Evolutionary conservation across 1,140 invertebrate species (phyloP), one percentile per base, ranked within the genome.

Genomic region (Drosophila sechellia): DNA sequence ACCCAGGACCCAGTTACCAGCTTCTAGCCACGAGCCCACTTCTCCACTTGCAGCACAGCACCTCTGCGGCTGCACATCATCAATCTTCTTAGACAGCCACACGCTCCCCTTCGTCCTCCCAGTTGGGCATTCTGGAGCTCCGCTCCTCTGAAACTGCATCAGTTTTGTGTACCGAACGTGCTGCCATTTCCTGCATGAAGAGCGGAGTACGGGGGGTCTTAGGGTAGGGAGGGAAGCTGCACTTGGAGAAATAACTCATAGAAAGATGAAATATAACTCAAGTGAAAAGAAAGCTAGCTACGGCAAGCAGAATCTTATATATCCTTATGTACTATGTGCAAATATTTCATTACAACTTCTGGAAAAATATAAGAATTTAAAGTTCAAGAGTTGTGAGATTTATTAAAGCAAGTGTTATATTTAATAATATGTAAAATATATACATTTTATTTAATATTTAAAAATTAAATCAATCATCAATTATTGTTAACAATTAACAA

Each of bases 51-150:
- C 68, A 39, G 58, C 69, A 77, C 75, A 43, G 58, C 69, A 77
- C 64, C 76, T 80, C 68, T 70, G 53, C 46, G 81, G 66, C 83
- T 87, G 72, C 83, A 86, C 84, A 87, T 87, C 83, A 87, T 87
- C 83, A 87, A 87, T 87, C 83, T 87, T 87, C 83, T 87, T 83
- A 87, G 83, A 86, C 83, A 86, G 71, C 65, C 70, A 50, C 81
- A 78, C 63, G 60, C 39, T 75, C 45, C 27, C n/a, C 8, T 17
- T 5, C 25, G n/a, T 27, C 48, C 10, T 27, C 50, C 31, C 27
- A 68, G 39, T 46, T 8, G 40, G 48, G 56, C 60, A 27, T 34
- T 63, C 31, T 8, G 20, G 46, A 31, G 13, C 49, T 34, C 25
- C 10, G 20, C 43, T 65, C 40, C 78, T 54, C 50, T 71, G 75